Evolutionary conservation across 53 echinoderm and acorn worm genomes (phyloP).

Genomic region (Zoroaster sp.): DNA sequence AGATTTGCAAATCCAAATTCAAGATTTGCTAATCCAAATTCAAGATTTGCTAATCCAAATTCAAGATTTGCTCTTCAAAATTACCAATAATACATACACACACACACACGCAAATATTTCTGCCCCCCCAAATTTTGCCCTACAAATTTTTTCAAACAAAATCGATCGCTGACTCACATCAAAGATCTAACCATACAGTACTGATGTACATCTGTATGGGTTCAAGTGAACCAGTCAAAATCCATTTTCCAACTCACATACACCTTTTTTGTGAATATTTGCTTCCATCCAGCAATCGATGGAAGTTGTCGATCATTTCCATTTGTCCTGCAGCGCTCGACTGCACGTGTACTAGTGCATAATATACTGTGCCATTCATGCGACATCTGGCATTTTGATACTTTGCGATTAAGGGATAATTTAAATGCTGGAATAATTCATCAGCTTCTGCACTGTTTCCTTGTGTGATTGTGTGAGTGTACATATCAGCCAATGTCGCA

Average conservation of each 20-base stretch:
- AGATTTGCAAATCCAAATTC: too few species aligned
- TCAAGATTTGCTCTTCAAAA: too few species aligned
- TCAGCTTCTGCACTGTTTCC: neutral
- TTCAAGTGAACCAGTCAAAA: neutral
- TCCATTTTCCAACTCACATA: neutral
- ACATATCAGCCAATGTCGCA: neutral
- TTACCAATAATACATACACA: too few species aligned
- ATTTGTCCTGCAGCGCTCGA: neutral
- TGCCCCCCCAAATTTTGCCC: too few species aligned
- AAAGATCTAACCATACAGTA: too few species aligned
- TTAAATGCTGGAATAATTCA: neutral
- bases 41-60: too few species aligned
- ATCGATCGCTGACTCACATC: too few species aligned
- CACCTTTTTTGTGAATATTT: neutral
- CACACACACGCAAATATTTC: too few species aligned
- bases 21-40: too few species aligned
- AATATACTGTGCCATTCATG: neutral
- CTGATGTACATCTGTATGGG: neutral
- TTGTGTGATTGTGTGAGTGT: too few species aligned
- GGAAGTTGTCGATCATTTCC: neutral
- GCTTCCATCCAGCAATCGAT: neutral
- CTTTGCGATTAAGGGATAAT: neutral
- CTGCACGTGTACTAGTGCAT: neutral
- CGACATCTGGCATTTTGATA: slow-evolving; percentile 28
- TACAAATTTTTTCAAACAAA: too few species aligned